Evolutionary conservation across 2,113 vertebrate species (phyloP).

Genomic region (Tupaia tana): DNA sequence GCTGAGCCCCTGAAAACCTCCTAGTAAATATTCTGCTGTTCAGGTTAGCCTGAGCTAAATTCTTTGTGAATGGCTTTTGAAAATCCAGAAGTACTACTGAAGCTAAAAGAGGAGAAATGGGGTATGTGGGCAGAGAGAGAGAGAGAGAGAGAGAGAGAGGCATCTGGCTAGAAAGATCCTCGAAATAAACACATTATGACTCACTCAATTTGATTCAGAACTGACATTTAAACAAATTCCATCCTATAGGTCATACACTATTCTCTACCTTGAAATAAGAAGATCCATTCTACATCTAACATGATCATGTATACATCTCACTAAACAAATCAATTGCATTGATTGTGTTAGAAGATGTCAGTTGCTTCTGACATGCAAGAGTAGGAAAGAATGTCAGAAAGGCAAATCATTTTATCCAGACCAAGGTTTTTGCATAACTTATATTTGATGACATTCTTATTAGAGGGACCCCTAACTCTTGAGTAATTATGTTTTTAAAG

Average conservation of each 20-base stretch:
- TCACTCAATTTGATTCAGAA: slow-evolving; percentile 36
- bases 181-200: not conserved
- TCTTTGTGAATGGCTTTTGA: not conserved
- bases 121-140: rapidly evolving
- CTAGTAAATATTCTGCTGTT: not conserved
- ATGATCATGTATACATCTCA: slow-evolving; percentile 30
- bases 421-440: slow-evolving; percentile 51
- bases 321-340: slow-evolving; percentile 73
- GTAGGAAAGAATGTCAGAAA: slow-evolving; percentile 71
- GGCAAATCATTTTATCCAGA: slow-evolving; percentile 46
- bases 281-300: slow-evolving; percentile 50
- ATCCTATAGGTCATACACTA: slow-evolving; percentile 46
- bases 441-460: not conserved
- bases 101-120: not conserved
- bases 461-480: not conserved
- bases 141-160: not conserved
- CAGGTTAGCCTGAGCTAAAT: not conserved
- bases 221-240: slow-evolving; percentile 71
- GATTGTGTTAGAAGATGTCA: slow-evolving; percentile 67
- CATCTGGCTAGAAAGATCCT: not conserved
- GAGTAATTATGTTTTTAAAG: slow-evolving; percentile 15
- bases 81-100: not conserved
- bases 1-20: not conserved
- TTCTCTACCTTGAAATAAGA: slow-evolving; percentile 59
- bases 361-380: slow-evolving; percentile 70